Evolutionary conservation across 2,888 invertebrate genomes (phyloP).

Genomic region (Trisateles emortualis): DNA sequence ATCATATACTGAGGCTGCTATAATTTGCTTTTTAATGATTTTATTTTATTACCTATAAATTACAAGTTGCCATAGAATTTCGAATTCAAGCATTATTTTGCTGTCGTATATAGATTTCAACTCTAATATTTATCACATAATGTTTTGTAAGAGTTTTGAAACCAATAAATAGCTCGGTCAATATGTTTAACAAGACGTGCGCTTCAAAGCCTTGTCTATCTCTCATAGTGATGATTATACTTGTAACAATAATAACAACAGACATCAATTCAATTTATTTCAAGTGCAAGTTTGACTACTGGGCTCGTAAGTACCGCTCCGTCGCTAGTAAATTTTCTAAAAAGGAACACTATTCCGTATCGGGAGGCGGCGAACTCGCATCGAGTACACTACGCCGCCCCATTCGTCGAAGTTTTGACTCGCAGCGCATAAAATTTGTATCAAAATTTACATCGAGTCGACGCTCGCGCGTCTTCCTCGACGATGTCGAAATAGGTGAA

Average conservation of each 20-base stretch:
- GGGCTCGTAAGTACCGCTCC: conserved; percentile 7
- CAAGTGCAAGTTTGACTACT: conserved; percentile 9
- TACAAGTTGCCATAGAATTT: conserved; percentile 5
- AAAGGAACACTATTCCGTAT: conserved; percentile 32
- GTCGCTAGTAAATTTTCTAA: conserved; percentile 22
- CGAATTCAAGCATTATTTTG: conserved; percentile 15
- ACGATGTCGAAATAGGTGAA: conserved; percentile 9
- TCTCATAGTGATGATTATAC: conserved; percentile 10
- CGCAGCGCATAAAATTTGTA: conserved; percentile 6
- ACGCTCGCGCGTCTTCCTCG: background rate
- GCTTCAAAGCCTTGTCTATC: background rate
- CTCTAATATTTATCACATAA: conserved; percentile 18
- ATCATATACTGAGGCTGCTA: background rate
- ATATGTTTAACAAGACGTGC: conserved; percentile 1
- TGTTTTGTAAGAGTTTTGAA: conserved; percentile 9
- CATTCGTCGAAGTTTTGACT: background rate
- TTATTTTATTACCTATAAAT: no score
- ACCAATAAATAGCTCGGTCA: conserved; percentile 1
- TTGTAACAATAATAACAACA: conserved; percentile 10
- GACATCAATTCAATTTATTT: conserved; percentile 15
- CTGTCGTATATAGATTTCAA: conserved; percentile 5
- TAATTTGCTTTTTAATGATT: no score
- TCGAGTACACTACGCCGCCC: background rate
- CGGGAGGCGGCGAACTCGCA: conserved; percentile 1
- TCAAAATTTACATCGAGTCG: conserved; percentile 8